Evolutionary conservation across 2,113 vertebrate species (phyloP).

Genomic region (Calonectris borealis): DNA sequence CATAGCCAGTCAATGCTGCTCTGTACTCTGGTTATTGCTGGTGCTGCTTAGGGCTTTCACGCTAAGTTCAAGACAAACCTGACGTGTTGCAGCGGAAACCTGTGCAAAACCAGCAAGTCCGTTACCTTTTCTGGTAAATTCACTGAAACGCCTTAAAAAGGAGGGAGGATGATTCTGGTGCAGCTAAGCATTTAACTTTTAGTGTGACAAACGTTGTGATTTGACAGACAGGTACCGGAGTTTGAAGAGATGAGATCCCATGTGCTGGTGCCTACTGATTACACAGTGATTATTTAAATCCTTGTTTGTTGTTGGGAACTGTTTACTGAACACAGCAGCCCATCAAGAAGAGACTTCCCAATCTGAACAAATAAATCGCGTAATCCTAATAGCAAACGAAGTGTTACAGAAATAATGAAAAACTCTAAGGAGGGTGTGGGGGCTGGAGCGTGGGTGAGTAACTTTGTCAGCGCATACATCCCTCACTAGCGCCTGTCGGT

Average conservation of each 20-base stretch:
- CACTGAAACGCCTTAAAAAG: neutral
- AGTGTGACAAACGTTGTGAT: neutral
- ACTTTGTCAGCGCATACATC: neutral
- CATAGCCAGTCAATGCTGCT: neutral
- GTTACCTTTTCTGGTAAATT: neutral
- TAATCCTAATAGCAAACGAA: slow-evolving; percentile 68
- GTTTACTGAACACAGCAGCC: slow-evolving; percentile 61
- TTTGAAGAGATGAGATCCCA: slow-evolving; percentile 44
- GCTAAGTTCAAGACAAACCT: neutral
- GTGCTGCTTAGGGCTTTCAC: neutral
- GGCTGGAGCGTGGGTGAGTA: neutral
- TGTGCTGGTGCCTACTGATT: slow-evolving; percentile 67
- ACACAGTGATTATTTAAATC: slow-evolving; percentile 74
- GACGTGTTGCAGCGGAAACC: neutral
- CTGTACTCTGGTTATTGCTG: neutral
- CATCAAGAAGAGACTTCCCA: slow-evolving; percentile 60
- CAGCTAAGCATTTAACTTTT: neutral
- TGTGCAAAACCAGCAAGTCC: neutral
- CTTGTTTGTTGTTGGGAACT: slow-evolving; percentile 60
- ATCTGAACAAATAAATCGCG: slow-evolving; percentile 60
- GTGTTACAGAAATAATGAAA: slow-evolving; percentile 57
- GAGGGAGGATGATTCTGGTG: neutral
- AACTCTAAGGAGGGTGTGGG: neutral
- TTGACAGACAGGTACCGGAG: slow-evolving; percentile 52
- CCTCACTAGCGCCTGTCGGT: neutral